phyloP scores from a whole-genome alignment of 2,797 vertebrate genomes.

The Balearica regulorum region DNA sequence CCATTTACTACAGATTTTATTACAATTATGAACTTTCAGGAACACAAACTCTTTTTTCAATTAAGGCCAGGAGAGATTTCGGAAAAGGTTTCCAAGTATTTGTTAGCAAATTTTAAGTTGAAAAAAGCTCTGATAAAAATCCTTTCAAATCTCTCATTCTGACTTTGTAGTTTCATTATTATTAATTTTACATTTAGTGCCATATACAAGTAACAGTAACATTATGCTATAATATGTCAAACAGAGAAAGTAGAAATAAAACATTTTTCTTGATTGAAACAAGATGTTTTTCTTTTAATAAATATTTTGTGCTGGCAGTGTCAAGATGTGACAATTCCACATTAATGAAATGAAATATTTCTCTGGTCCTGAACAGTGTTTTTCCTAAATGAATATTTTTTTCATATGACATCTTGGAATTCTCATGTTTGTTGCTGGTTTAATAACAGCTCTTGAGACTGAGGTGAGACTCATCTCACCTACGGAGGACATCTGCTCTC shows the following conservation, averaged over 20 bases:
- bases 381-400: not conserved
- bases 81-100: not conserved
- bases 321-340: slow-evolving; percentile 24
- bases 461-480: not conserved
- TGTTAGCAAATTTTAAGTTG: not conserved
- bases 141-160: not conserved
- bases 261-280: not conserved
- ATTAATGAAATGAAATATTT: slow-evolving; percentile 34
- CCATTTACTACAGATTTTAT: not conserved
- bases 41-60: not conserved
- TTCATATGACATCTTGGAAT: not conserved
- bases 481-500: not conserved
- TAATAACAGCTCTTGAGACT: not conserved
- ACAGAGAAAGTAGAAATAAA: slow-evolving; percentile 11
- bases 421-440: not conserved
- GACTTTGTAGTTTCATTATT: not conserved
- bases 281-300: slow-evolving; percentile 11
- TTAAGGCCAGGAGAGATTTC: not conserved
- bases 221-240: not conserved
- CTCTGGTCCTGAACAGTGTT: not conserved
- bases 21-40: not conserved
- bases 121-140: not conserved
- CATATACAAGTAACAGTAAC: not conserved
- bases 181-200: not conserved
- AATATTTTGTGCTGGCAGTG: not conserved